phyloP scores from a whole-genome alignment of 2,797 vertebrate species.

The Phrynocephalus guinanensis region DNA sequence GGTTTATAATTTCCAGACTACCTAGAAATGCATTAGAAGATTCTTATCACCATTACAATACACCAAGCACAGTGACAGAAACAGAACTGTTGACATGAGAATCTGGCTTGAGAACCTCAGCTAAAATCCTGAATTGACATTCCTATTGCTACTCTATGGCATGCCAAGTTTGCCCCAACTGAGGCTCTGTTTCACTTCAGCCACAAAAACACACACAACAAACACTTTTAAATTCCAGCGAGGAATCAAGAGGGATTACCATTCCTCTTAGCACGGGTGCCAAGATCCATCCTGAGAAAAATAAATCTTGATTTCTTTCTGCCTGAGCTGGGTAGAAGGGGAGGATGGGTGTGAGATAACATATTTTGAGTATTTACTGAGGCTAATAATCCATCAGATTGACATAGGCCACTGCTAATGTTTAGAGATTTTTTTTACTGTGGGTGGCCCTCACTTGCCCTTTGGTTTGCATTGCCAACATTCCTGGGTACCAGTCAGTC shows the following conservation, averaged over 20 bases:
- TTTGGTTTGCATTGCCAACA: neutral
- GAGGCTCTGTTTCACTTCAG: constrained; percentile 37
- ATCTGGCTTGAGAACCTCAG: constrained; percentile 18
- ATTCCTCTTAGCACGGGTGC: constrained; percentile 40
- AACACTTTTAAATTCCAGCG: constrained; percentile 51
- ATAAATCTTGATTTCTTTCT: constrained; percentile 37
- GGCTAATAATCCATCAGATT: constrained; percentile 38
- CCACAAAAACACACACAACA: constrained; percentile 56
- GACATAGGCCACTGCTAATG: constrained; percentile 19
- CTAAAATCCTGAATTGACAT: neutral
- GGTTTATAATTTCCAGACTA: too few species aligned
- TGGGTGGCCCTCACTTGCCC: neutral
- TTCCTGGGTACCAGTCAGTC: neutral
- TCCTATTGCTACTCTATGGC: constrained; percentile 22
- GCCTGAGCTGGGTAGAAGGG: constrained; percentile 6
- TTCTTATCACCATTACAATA: too few species aligned
- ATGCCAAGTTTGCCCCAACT: constrained; percentile 61
- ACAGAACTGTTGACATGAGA: constrained; percentile 47
- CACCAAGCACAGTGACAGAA: neutral
- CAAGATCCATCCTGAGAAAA: constrained; percentile 50
- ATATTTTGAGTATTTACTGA: too few species aligned
- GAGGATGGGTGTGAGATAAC: too few species aligned
- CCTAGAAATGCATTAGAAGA: too few species aligned
- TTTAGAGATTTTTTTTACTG: constrained; percentile 36
- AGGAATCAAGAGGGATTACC: neutral